Evolutionary conservation across 1,140 invertebrate genomes (phyloP), one percentile per base, ranked within the genome.

Genomic region (Eumeta japonica): DNA sequence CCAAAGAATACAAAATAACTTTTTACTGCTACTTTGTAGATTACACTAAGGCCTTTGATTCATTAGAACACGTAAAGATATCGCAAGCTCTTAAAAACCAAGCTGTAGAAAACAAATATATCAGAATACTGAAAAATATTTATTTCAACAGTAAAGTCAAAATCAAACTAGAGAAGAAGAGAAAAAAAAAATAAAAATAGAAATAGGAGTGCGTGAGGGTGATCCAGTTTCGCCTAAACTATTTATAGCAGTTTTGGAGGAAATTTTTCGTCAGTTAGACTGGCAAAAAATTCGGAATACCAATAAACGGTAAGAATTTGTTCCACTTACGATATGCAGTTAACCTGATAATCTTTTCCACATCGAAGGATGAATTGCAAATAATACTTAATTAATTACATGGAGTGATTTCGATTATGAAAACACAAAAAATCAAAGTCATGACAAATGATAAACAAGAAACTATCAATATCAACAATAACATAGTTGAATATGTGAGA

Each of bases 271-370:
- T n/a, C n/a, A n/a, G n/a, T n/a, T n/a, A 5, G 13, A 44, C 9
- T 46, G 50, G 49, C n/a, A 34, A 43, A 0, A 15, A 35, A 0
- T 14, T 32, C 1, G 46, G 52, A 7, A 37, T 50, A 13, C 41
- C 41, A 3, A 54, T 50, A 13, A 44, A 57, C 28, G 49, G 49
- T 30, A 16, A 11, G 27, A 16, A 41, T 17, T 18, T 59, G n/a
- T 50, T 42, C 18, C 46, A 55, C 17, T 37, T 58, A 20, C 43
- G 52, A 39, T 61, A 58, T 16, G 55, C 52, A 1, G 50, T 58
- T 30, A 52, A 58, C 30, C 19, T 52, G 3, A 41, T 58, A 10
- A 37, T 58, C 24, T 33, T 50, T n/a, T n/a, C n/a, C n/a, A 24
- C 7, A 24, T n/a, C 7, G 7, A 7, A 7, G 7, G 20, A n/a